Evolutionary conservation across 2,113 vertebrate genomes (phyloP).

Genomic region (Parotia lawesii): DNA sequence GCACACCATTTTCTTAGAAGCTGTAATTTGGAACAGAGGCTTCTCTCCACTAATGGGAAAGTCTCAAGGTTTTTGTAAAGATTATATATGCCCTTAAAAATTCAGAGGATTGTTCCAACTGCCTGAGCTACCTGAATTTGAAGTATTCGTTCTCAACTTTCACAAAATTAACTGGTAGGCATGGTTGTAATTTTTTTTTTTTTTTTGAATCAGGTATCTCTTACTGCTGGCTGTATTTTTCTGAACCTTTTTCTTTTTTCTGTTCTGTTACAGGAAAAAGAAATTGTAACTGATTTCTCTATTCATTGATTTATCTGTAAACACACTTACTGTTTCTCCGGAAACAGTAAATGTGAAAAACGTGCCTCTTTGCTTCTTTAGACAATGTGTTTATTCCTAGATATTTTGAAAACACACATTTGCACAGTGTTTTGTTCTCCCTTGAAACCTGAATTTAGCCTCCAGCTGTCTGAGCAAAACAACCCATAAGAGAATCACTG

Average conservation of each 20-base stretch:
- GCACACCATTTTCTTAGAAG: neutral
- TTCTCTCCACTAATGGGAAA: neutral
- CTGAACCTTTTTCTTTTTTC: neutral
- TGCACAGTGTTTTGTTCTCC: neutral
- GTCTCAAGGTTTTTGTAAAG: neutral
- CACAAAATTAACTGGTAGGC: neutral
- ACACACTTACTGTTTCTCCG: neutral
- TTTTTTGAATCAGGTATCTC: neutral
- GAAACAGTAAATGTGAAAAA: neutral
- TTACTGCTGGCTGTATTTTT: neutral
- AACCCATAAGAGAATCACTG: neutral
- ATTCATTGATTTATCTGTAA: neutral
- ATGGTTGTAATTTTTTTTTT: neutral
- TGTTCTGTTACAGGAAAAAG: neutral
- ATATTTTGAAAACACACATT: neutral
- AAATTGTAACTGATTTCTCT: neutral
- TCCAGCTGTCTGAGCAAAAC: neutral
- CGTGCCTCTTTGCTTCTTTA: neutral
- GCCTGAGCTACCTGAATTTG: neutral
- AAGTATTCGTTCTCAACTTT: neutral
- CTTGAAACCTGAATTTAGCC: neutral
- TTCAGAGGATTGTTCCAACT: neutral
- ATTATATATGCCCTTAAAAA: neutral
- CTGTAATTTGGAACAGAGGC: neutral
- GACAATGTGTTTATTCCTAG: neutral